Percentiles rank a stretch among this genome's conserved stretches.
phyloP scores from a whole-genome alignment of 2,113 vertebrate genomes.

The Neomonachus schauinslandi region DNA sequence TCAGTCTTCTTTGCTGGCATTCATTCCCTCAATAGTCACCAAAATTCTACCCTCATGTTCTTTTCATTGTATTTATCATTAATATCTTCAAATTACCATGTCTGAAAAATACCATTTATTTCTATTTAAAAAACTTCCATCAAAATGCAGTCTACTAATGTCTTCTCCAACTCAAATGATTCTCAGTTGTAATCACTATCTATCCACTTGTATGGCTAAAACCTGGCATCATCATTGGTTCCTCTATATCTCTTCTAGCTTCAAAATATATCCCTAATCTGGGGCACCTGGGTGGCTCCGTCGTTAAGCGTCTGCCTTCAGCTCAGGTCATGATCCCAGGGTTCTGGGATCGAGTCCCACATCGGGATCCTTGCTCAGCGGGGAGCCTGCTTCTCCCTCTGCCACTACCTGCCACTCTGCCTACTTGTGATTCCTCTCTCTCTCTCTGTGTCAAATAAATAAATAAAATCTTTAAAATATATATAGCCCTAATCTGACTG shows the following conservation, averaged over 20 bases:
- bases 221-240: background rate
- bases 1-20: background rate
- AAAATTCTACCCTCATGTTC: background rate
- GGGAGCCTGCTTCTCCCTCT: no score
- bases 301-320: no score
- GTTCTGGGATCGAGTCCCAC: no score
- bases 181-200: background rate
- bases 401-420: no score
- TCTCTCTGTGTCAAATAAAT: no score
- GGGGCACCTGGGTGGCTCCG: no score
- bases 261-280: background rate
- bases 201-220: background rate
- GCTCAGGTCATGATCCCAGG: no score
- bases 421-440: no score
- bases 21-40: background rate
- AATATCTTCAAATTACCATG: background rate
- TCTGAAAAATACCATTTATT: background rate
- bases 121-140: background rate
- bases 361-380: no score
- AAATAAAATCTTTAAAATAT: no score
- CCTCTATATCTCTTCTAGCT: background rate
- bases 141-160: background rate
- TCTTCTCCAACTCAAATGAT: background rate
- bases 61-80: background rate
- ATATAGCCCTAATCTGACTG: background rate